A percentile compares a stretch with the other conserved stretches of the same genome.
Evolutionary conservation across 2,888 invertebrate genomes (phyloP).

Genomic region (Thalpophila matura): DNA sequence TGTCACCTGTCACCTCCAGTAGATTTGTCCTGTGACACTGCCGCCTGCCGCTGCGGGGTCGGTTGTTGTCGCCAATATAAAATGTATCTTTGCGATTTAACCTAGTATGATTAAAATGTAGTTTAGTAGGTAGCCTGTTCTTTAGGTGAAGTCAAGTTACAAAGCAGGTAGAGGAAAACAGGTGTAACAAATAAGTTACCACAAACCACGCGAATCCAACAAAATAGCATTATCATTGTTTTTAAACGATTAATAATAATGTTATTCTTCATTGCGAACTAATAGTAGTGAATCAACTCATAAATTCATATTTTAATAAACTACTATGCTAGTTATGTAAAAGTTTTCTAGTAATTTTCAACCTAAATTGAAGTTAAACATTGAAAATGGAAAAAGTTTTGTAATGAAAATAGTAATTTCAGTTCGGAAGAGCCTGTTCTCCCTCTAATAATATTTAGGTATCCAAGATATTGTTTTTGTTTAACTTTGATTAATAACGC

Average conservation of each 20-base stretch:
- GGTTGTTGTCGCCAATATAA: too few relatives aligned
- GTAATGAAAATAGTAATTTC: conserved; percentile 53
- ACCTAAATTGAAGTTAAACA: conserved; percentile 39
- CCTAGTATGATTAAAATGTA: not conserved
- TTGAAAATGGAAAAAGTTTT: conserved; percentile 54
- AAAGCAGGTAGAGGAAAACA: conserved; percentile 15
- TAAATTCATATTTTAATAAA: conserved; percentile 12
- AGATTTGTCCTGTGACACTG: too few relatives aligned
- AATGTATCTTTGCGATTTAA: too few relatives aligned
- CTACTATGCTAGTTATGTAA: conserved; percentile 1
- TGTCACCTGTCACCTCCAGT: too few relatives aligned
- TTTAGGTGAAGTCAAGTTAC: conserved; percentile 4
- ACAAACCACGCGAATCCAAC: conserved; percentile 10
- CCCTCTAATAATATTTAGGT: conserved; percentile 36
- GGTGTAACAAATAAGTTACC: conserved; percentile 14
- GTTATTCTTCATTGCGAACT: conserved; percentile 15
- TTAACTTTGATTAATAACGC: conserved; percentile 37
- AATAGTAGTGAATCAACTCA: conserved; percentile 23
- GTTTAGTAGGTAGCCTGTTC: not conserved
- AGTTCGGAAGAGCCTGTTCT: conserved; percentile 33
- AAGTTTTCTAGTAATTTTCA: conserved; percentile 36
- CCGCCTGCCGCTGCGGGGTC: too few relatives aligned
- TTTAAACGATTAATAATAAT: not conserved
- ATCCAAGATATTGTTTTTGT: conserved; percentile 36
- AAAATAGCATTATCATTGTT: conserved; percentile 1